These are phyloP conservation scores for Zaprionus bogoriensis DNA, from an alignment of 2,888 invertebrate genomes.

Conservation along the genomic window DNA sequence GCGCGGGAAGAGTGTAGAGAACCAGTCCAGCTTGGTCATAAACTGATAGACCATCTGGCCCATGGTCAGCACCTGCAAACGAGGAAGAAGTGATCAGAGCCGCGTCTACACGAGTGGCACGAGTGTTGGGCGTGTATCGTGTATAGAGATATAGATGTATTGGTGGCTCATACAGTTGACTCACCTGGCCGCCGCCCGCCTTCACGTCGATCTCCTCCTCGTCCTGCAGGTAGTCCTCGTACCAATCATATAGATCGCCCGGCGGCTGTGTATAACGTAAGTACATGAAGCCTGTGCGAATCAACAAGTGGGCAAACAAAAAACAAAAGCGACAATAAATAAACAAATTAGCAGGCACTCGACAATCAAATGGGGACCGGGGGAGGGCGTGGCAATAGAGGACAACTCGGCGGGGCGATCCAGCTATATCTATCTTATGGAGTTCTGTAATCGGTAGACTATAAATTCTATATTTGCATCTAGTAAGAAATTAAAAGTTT, in stretches of 20 bases:
- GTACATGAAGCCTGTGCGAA: constrained; percentile 87
- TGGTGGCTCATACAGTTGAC: constrained; percentile 76
- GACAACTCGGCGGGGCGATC: no score
- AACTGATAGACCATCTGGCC: constrained; percentile 96
- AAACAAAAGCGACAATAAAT: constrained; percentile 3
- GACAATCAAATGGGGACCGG: not conserved
- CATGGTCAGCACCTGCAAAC: constrained; percentile 88
- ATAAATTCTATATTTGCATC: no score
- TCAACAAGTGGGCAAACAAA: not conserved
- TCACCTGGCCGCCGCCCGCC: constrained; percentile 96
- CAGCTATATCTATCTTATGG: no score
- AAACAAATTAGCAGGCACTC: not conserved
- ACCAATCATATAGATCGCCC: constrained; percentile 97
- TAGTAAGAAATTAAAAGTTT: no score
- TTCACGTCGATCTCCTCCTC: constrained; percentile 98
- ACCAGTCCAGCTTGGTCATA: constrained; percentile 98
- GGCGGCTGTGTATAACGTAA: constrained; percentile 98
- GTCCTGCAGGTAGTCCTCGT: constrained; percentile 96
- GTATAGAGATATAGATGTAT: constrained; percentile 21
- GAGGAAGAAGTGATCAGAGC: not conserved
- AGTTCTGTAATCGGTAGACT: no score
- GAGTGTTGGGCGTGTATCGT: not conserved
- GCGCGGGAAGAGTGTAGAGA: constrained; percentile 98
- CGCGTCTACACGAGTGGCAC: no score
- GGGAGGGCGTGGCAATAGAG: not conserved